These are phyloP conservation scores for Anthoptus insignis DNA, from an alignment of 2,888 invertebrate genomes.

Conservation along the genomic window DNA sequence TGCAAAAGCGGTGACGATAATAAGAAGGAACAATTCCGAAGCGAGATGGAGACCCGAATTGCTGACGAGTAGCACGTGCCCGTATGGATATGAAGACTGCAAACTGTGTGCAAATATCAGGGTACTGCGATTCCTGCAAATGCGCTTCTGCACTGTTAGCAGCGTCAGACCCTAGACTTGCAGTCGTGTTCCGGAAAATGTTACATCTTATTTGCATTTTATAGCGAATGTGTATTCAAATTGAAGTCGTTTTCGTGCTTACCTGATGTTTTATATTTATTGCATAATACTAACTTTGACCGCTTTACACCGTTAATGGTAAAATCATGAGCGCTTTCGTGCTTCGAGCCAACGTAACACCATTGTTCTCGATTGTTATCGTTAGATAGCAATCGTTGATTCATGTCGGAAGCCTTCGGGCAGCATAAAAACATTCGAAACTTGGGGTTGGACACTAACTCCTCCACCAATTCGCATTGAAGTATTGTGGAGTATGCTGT, in stretches of 20 bases:
- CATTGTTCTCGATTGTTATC: too few species aligned
- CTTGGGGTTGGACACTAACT: too few species aligned
- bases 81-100: conserved; percentile 21
- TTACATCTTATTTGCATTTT: conserved; percentile 3
- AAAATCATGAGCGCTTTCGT: too few species aligned
- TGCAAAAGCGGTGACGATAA: background rate
- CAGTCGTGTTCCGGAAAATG: background rate
- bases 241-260: background rate
- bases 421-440: too few species aligned
- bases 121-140: background rate
- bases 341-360: too few species aligned
- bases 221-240: background rate
- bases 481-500: too few species aligned
- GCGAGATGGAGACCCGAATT: conserved; percentile 1
- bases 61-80: conserved; percentile 14
- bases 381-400: too few species aligned
- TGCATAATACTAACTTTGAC: too few species aligned
- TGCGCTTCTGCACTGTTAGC: background rate
- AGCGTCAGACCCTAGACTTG: background rate
- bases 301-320: too few species aligned
- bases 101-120: conserved; percentile 24
- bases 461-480: too few species aligned
- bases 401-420: too few species aligned
- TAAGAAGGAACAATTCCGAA: background rate
- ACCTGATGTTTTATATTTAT: too few species aligned